Evolutionary conservation across 2,113 vertebrate species (phyloP), one percentile per base, ranked within the genome.

Genomic region (Microcebus murinus): DNA sequence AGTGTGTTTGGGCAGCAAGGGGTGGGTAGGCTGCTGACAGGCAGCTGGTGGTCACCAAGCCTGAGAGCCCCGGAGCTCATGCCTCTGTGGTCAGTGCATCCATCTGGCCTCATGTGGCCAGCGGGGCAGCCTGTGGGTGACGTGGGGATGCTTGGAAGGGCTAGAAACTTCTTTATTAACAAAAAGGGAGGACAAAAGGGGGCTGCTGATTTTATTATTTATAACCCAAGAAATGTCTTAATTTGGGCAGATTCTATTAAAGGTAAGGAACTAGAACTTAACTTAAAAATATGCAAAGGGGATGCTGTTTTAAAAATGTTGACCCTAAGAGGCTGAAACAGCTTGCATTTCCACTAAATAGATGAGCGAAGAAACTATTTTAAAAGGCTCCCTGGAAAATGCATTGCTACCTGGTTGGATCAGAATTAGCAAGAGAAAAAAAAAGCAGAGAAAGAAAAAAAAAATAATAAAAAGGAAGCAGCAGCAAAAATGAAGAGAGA

Each of bases 401-500:
- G 67, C 59, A 95, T 82, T 88, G 86, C 91, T 97, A 92, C 77
- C 94, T 95, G 79, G 45, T 76, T 97, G 82, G 91, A 95, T 77
- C 34, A 63, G 63, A 96, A 95, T 91, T 76, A 97, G 85, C 25
- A 91, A 87, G 65, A 80, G 29, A 39, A 82, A 86, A 12, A 39
- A 39, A 50, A 3, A 79, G 52, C 39, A 71, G 76, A 87, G 71
- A 90, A 96, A 92, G 45, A 77, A 67, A 67, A 85, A n/a, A 50
- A 88, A 63, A 65, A 36, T 86, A 86, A 57, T 25, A 71, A 90
- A 81, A 82, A 91, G 14, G 42, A 83, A 96, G 65, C 57, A 91
- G 91, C 89, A 91, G 89, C 63, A 96, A 94, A 97, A 96, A 91
- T 94, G 82, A 94, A 96, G 81, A 96, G 81, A 90, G 57, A 96